These are phyloP conservation scores for Drosophila conformis DNA, from an alignment of 2,888 invertebrate species.

Conservation along the genomic window DNA sequence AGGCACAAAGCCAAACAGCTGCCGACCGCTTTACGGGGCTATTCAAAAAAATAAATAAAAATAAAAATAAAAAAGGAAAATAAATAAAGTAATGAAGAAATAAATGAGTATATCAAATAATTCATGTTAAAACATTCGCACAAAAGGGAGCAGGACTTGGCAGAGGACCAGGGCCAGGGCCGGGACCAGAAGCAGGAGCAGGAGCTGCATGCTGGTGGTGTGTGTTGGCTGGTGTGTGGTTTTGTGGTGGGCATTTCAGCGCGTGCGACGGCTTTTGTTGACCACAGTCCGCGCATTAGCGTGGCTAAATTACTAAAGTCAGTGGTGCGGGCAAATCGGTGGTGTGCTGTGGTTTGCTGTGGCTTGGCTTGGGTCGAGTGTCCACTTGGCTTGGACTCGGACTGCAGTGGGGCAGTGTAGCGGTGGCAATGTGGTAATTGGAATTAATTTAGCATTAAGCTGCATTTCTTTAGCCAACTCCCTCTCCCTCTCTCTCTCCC, in stretches of 20 bases:
- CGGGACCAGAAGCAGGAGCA: neutral
- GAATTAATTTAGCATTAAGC: conserved; percentile 81
- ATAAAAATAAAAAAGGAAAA: conserved; percentile 12
- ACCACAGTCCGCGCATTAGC: conserved; percentile 78
- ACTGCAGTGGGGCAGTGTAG: conserved; percentile 7
- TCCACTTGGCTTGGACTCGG: conserved; percentile 44
- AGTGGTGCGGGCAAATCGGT: conserved; percentile 22
- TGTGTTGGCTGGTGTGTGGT: conserved; percentile 9
- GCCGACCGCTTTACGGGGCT: conserved; percentile 19
- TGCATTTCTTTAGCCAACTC: conserved; percentile 70
- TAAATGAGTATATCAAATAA: conserved; percentile 63
- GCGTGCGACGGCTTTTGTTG: conserved; percentile 73
- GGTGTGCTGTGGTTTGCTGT: conserved; percentile 5
- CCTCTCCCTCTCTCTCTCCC: conserved; percentile 1
- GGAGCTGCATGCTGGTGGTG: neutral
- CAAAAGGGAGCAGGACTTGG: conserved; percentile 50
- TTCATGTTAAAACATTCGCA: conserved; percentile 61
- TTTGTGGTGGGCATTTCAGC: conserved; percentile 42
- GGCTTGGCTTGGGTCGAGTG: conserved; percentile 44
- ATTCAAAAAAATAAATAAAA: conserved; percentile 12
- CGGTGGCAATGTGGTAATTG: conserved; percentile 67
- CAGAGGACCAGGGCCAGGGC: conserved; percentile 12
- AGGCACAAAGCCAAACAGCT: conserved; percentile 70
- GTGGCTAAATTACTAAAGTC: conserved; percentile 68
- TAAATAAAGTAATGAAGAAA: conserved; percentile 25